phyloP scores from a whole-genome alignment of 2,888 invertebrate species.

The Euplexia lucipara region DNA sequence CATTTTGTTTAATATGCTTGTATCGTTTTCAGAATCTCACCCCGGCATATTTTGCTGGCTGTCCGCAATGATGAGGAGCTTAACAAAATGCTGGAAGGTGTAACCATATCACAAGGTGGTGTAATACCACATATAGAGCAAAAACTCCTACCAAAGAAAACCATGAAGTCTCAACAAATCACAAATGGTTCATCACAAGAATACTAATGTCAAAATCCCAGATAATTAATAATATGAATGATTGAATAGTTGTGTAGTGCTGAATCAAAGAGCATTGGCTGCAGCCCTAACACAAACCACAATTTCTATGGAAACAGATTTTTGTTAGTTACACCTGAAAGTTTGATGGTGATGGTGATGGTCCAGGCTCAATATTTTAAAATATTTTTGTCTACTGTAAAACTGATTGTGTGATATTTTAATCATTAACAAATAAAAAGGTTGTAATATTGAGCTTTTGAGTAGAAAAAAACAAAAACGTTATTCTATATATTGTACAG shows the following conservation, averaged over 20 bases:
- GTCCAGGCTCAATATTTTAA: too few species aligned
- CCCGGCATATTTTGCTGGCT: slow-evolving; percentile 95
- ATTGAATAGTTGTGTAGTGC: background rate
- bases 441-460: too few species aligned
- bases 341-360: too few species aligned
- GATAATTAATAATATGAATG: background rate
- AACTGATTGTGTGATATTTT: background rate
- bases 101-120: slow-evolving; percentile 96
- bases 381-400: too few species aligned
- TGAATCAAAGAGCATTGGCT: too few species aligned
- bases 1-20: too few species aligned
- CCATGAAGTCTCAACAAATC: slow-evolving; percentile 66
- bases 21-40: slow-evolving; percentile 91
- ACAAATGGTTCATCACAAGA: slow-evolving; percentile 70
- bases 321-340: too few species aligned
- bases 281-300: too few species aligned
- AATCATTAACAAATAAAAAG: background rate
- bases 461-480: slow-evolving; percentile 13
- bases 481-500: slow-evolving; percentile 27
- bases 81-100: slow-evolving; percentile 94
- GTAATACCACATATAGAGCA: slow-evolving; percentile 95
- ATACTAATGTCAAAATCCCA: slow-evolving; percentile 58
- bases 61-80: slow-evolving; percentile 96
- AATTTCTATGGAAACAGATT: too few species aligned
- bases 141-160: slow-evolving; percentile 94